A percentile compares a stretch with the other conserved stretches of the same genome.
Evolutionary conservation across 2,797 vertebrate species (phyloP).

Genomic region (Urocyon cinereoargenteus): DNA sequence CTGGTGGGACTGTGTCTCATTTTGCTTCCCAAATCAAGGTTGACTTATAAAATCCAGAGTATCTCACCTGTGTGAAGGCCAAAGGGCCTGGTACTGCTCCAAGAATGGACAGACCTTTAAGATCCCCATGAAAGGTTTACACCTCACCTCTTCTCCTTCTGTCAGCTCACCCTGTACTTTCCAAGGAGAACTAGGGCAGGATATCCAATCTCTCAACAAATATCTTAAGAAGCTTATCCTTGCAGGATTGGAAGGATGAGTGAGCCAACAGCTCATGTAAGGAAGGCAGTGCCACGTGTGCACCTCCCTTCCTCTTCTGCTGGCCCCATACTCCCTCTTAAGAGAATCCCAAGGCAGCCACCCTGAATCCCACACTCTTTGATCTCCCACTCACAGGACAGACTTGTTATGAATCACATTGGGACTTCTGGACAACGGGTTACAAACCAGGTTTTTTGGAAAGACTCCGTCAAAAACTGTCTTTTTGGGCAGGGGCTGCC

Average conservation of each 20-base stretch:
- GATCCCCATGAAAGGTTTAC: not conserved
- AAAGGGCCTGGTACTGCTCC: not conserved
- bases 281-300: not conserved
- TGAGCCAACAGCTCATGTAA: not conserved
- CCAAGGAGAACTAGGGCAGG: constrained; percentile 27
- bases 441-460: not conserved
- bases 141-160: not conserved
- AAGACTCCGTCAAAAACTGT: not conserved
- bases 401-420: not conserved
- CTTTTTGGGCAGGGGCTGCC: not conserved
- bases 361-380: not conserved
- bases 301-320: not conserved
- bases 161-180: not conserved
- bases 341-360: not conserved
- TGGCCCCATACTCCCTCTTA: not conserved
- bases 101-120: not conserved
- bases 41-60: not conserved
- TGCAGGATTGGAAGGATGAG: not conserved
- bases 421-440: not conserved
- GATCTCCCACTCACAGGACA: not conserved
- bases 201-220: not conserved
- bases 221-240: constrained; percentile 29
- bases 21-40: not conserved
- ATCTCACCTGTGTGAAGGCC: not conserved
- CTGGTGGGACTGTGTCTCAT: not conserved